Base-by-base conservation (phyloP, 2,888 invertebrate genomes). In the Latheticus oryzae region DNA sequence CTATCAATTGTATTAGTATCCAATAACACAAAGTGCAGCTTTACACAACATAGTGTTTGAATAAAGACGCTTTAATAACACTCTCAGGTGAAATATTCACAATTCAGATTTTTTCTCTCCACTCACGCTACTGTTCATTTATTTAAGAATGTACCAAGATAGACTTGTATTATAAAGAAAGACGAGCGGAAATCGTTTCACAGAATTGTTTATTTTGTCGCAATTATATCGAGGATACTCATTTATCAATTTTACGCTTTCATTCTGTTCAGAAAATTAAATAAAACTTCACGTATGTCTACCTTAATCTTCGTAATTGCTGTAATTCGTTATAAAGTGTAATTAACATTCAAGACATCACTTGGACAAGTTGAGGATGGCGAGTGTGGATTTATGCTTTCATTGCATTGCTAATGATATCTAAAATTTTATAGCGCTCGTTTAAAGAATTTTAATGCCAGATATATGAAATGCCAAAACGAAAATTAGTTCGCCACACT, bases 1-100 rank as follows among this genome's bases (percentile, higher is more conserved):
- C 40, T 40, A 40, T 51, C 40, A 32, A 40, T n/a, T n/a, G n/a
- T n/a, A n/a, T n/a, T n/a, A n/a, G n/a, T 40, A 32, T 32, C 26
- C 52, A 32, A 52, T 52, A 28, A 21, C 17, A 50, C 28, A 32
- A 17, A 35, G 40, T 33, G 32, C 40, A 51, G 21, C 33, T 52
- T 52, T 38, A 32, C 40, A 40, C 19, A 8, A 45, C 19, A 30
- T 12, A 19, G n/a, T n/a, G n/a, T n/a, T n/a, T n/a, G n/a, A n/a
- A n/a, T n/a, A n/a, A n/a, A n/a, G n/a, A n/a, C n/a, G n/a, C n/a
- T n/a, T n/a, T n/a, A n/a, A n/a, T n/a, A n/a, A n/a, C n/a, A n/a
- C n/a, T n/a, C n/a, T n/a, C n/a, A n/a, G n/a, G n/a, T n/a, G n/a
- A n/a, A n/a, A n/a, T n/a, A n/a, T n/a, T n/a, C n/a, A n/a, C n/a